Evolutionary conservation across 2,888 invertebrate genomes (phyloP).

Genomic region (Ornithoptera priamus): DNA sequence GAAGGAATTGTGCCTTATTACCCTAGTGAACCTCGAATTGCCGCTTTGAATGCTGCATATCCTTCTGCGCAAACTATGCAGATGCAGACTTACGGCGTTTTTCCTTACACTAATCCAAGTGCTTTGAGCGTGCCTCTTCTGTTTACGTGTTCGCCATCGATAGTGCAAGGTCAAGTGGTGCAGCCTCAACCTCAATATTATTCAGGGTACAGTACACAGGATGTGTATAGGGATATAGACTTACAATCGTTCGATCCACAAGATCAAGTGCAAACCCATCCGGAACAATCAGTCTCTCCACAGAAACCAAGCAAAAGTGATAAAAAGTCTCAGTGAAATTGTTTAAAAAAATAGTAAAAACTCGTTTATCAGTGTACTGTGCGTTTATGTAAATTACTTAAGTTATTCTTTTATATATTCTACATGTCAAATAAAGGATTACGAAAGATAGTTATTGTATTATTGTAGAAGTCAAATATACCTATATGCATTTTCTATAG

Average conservation of each 20-base stretch:
- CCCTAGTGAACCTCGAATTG: slow-evolving; percentile 30
- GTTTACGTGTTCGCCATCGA: slow-evolving; percentile 65
- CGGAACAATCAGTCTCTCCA: slow-evolving; percentile 3
- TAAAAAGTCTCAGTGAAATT: slow-evolving; percentile 20
- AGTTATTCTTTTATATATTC: too few relatives aligned
- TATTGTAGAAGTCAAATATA: too few relatives aligned
- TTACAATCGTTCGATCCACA: slow-evolving; percentile 29
- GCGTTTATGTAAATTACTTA: too few relatives aligned
- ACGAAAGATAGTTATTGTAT: too few relatives aligned
- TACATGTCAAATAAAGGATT: too few relatives aligned
- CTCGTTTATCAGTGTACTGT: too few relatives aligned
- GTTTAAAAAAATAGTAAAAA: too few relatives aligned
- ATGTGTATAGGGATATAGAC: slow-evolving; percentile 5
- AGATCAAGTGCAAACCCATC: slow-evolving; percentile 34
- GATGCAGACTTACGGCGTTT: slow-evolving; percentile 45
- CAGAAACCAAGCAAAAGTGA: slow-evolving; percentile 11
- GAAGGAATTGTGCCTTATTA: slow-evolving; percentile 22
- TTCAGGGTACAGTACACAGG: slow-evolving; percentile 27
- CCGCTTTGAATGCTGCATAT: slow-evolving; percentile 15
- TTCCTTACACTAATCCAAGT: slow-evolving; percentile 58
- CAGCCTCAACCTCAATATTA: slow-evolving; percentile 42
- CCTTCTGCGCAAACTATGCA: slow-evolving; percentile 22
- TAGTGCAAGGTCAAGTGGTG: slow-evolving; percentile 56
- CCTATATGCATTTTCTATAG: too few relatives aligned
- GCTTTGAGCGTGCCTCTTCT: slow-evolving; percentile 63